Conservation (phyloP, 2,797 vertebrate genomes). For the Enteromius afrohamiltoni region DNA sequence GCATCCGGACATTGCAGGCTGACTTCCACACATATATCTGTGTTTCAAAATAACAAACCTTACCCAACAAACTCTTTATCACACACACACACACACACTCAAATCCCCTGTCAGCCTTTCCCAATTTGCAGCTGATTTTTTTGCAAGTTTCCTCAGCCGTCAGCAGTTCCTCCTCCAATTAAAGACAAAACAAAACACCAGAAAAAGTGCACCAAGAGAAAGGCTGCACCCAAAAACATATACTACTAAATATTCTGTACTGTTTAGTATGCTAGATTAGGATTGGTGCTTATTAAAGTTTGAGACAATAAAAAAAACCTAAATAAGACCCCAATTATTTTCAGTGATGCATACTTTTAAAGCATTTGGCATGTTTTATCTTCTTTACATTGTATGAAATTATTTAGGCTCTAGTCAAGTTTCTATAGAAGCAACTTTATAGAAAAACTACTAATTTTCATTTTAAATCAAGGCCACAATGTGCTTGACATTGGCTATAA, state of each 20-base stretch:
- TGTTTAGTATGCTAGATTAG: background rate
- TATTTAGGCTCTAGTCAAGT: background rate
- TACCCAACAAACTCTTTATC: conserved; percentile 11
- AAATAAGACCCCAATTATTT: background rate
- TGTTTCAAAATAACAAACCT: conserved; percentile 19
- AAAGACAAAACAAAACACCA: conserved; percentile 23
- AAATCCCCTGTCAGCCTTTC: conserved; percentile 32
- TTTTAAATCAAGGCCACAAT: background rate
- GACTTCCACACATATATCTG: background rate
- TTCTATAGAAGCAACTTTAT: background rate
- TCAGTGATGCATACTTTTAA: background rate
- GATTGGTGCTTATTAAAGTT: background rate
- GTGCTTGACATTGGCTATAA: background rate
- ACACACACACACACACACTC: background rate
- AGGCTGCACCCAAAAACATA: background rate
- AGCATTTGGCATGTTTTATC: background rate
- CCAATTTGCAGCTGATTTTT: conserved; percentile 12
- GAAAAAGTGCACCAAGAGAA: conserved; percentile 4
- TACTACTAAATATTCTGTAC: background rate
- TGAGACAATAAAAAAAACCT: background rate
- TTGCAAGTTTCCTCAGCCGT: conserved; percentile 16
- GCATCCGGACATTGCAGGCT: background rate
- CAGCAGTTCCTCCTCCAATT: conserved; percentile 41
- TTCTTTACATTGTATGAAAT: background rate
- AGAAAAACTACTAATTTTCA: background rate